phyloP scores from a whole-genome alignment of 1,140 invertebrate genomes.

The Drosophila busckii region DNA sequence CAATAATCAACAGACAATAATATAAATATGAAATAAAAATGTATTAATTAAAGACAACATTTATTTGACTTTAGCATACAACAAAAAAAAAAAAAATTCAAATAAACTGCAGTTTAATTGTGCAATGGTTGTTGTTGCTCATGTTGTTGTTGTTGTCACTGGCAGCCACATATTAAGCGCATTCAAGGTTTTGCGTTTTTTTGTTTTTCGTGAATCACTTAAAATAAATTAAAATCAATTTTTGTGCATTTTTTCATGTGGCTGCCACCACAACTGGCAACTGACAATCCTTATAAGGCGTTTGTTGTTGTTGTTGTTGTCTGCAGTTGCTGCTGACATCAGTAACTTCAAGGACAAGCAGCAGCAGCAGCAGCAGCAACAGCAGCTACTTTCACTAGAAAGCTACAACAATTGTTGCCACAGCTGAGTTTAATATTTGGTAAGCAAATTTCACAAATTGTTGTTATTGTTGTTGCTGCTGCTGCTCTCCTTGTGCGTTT shows the following conservation, averaged over 20 bases:
- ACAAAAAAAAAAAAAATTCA: slow-evolving; percentile 34
- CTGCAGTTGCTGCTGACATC: slow-evolving; percentile 34
- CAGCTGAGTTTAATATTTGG: not conserved
- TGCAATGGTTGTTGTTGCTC: slow-evolving; percentile 1
- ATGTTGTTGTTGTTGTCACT: not conserved
- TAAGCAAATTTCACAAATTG: no score
- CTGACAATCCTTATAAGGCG: slow-evolving; percentile 8
- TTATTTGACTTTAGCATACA: slow-evolving; percentile 30
- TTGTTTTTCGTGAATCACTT: slow-evolving; percentile 55
- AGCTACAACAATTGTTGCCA: slow-evolving; percentile 15
- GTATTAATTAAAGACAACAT: no score
- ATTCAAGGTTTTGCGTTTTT: slow-evolving; percentile 49
- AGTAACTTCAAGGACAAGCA: slow-evolving; percentile 8
- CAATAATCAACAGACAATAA: slow-evolving; percentile 1
- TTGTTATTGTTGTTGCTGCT: slow-evolving; percentile 8
- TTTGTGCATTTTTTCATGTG: slow-evolving; percentile 48
- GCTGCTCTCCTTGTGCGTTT: slow-evolving; percentile 60
- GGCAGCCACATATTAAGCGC: slow-evolving; percentile 55
- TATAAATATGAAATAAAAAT: slow-evolving; percentile 15
- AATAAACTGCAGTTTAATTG: slow-evolving; percentile 33
- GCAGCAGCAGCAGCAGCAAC: slow-evolving; percentile 52
- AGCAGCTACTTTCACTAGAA: slow-evolving; percentile 36
- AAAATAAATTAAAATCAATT: slow-evolving; percentile 74
- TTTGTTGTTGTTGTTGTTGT: slow-evolving; percentile 5
- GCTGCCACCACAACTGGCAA: not conserved